Base-by-base conservation (phyloP, 2,888 invertebrate genomes). In the Schizotus pectinicornis region DNA sequence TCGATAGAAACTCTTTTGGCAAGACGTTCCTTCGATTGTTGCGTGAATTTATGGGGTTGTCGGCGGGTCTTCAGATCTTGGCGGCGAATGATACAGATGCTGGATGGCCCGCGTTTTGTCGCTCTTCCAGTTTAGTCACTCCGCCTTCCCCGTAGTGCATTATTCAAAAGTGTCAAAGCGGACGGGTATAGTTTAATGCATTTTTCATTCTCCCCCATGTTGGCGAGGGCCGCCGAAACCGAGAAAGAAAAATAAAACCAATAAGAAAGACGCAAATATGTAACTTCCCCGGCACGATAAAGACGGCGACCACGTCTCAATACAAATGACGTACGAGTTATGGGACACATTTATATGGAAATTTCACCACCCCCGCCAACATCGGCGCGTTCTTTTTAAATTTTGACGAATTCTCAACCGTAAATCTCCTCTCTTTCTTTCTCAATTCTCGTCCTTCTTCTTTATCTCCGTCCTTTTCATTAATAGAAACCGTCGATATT, bases 141-240 rank as follows among this genome's bases (percentile, higher is more conserved):
- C 42, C 38, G 32, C 45, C 41, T 49, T 56, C 43, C 45, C 34
- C 34, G 36, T 11, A 32, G 55, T 60, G 52, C 56, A 60, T 60
- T 56, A 60, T 60, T 60, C 60, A 60, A 52, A 56, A 60, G 52
- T 60, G 60, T 56, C 60, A 60, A 56, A 60, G 42, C 48, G 42
- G 52, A 51, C 56, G 59, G 52, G 56, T 42, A 41, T 51, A 56
- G 52, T 52, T 59, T 56, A 60, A 60, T 56, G 56, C 52, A 60
- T 60, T 60, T 60, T 60, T 56, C 60, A 60, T 60, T 60, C 52
- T 42, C 43, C 56, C 37, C 43, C n/a, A 5, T 12, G 7, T 22
- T 13, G 35, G 30, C 12, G 42, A 38, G 53, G 45, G 46, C 38
- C 6, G 31, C 31, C 39, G 9, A 12, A 12, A 39, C 12, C 12